These are phyloP conservation scores for Masticophis lateralis DNA, from an alignment of 2,797 vertebrate genomes.

Conservation along the genomic window DNA sequence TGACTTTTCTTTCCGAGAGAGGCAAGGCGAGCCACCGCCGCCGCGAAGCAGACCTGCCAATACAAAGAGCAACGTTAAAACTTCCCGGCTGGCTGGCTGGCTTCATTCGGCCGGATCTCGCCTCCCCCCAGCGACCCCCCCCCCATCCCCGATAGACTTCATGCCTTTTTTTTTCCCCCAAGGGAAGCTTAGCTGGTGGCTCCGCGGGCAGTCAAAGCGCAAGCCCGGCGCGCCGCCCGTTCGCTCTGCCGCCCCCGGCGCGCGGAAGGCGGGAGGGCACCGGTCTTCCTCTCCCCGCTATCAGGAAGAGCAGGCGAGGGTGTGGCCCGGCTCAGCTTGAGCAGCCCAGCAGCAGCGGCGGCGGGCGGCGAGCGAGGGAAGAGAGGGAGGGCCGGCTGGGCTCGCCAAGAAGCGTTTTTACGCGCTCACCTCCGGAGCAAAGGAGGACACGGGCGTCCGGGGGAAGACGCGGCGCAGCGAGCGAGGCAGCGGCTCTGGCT, in stretches of 20 bases:
- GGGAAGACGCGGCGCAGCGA: neutral
- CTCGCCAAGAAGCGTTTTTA: neutral
- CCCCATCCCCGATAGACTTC: neutral
- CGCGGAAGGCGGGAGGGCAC: neutral
- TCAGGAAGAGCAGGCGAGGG: constrained; percentile 87
- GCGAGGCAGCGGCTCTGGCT: neutral
- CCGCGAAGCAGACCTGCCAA: neutral
- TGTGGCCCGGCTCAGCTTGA: constrained; percentile 79
- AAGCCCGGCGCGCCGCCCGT: neutral
- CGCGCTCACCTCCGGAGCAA: constrained; percentile 32
- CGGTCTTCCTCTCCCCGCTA: constrained; percentile 32
- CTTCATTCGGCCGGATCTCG: neutral
- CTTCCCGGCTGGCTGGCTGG: neutral
- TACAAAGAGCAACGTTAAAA: neutral
- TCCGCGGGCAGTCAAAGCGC: neutral
- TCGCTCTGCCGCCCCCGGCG: neutral
- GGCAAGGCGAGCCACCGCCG: no score
- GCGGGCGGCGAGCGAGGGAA: neutral
- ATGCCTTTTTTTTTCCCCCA: neutral
- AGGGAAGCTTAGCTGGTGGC: neutral
- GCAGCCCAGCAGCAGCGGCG: neutral
- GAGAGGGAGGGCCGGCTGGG: constrained; percentile 12
- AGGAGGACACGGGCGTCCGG: constrained; percentile 2
- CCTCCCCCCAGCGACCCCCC: constrained; percentile 50
- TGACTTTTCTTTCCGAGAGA: neutral